phyloP scores from a whole-genome alignment of 2,888 invertebrate genomes.

The Mayetiola destructor region DNA sequence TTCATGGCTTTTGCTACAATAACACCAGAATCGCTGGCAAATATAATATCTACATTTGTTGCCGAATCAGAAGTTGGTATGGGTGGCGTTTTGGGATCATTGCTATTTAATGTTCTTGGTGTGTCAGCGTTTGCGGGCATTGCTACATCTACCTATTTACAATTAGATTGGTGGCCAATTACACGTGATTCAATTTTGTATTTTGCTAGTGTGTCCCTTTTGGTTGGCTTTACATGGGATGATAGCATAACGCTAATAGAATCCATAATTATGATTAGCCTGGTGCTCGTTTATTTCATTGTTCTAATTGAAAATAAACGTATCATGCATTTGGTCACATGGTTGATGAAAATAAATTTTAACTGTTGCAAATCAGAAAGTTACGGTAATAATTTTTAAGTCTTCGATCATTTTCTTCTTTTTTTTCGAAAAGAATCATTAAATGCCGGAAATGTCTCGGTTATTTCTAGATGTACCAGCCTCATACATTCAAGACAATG shows the following conservation, averaged over 20 bases:
- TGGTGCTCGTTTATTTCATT: slow-evolving; percentile 61
- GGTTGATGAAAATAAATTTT: slow-evolving; percentile 32
- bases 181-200: slow-evolving; percentile 69
- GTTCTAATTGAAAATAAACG: slow-evolving; percentile 54
- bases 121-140: slow-evolving; percentile 70
- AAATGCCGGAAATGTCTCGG: background rate
- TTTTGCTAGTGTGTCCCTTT: slow-evolving; percentile 49
- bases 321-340: slow-evolving; percentile 34
- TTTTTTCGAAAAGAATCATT: background rate
- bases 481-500: background rate
- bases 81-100: slow-evolving; percentile 76
- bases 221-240: slow-evolving; percentile 65
- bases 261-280: slow-evolving; percentile 50
- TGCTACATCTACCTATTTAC: slow-evolving; percentile 57
- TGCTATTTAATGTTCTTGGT: slow-evolving; percentile 74
- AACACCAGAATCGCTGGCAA: slow-evolving; percentile 86
- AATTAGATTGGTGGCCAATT: slow-evolving; percentile 66
- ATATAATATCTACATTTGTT: slow-evolving; percentile 73
- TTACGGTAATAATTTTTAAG: too few relatives aligned
- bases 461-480: background rate
- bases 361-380: slow-evolving; percentile 33
- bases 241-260: slow-evolving; percentile 67
- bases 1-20: slow-evolving; percentile 95
- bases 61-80: slow-evolving; percentile 73
- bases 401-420: too few relatives aligned